Base-by-base conservation (phyloP, 2,113 vertebrate genomes). In the Myiagra hebetior region DNA sequence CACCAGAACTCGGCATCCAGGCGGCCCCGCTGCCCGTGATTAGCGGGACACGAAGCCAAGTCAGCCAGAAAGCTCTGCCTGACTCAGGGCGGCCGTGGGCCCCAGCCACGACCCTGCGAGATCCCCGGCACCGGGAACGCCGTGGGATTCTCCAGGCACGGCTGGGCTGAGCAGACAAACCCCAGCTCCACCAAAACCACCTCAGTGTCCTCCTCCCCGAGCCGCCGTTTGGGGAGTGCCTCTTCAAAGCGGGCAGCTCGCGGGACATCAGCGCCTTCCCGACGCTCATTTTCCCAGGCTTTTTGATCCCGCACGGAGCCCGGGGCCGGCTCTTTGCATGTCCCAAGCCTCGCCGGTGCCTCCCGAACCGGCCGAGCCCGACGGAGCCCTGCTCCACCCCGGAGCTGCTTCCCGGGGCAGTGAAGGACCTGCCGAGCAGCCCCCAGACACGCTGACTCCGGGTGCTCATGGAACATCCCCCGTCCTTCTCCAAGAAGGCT, bases 1-100 rank as follows among this genome's bases (percentile, higher is more conserved):
- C 96, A 97, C 96, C 96, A 95, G 95, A 95, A 59, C 80, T 17
- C 31, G n/a, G 85, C 5, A 75, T 15, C 26, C 53, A 8, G 93
- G 79, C 90, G 62, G 92, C 68, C 33, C 33, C 7, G 5, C 76
- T 80, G 41, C 60, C 87, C 39, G 9, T 62, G 39, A 68, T 75
- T 63, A 93, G 46, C 2, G 3, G 81, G 91, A 87, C 74, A 41
- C 15, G 19, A 6, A 69, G 63, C n/a, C 74, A 14, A 91, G 60
- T 33, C 80, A 81, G 59, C 76, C 70, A 84, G 75, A 80, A 80
- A 84, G 55, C 85, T 74, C 68, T 41, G n/a, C 5, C 6, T 6
- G 60, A 33, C 42, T 30, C 41, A 16, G 68, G 39, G 31, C 21
- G 31, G 42, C 44, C 17, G 23, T 4, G 47, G 47, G 23, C 47